Percentiles rank a stretch among this genome's conserved stretches.
phyloP scores from a whole-genome alignment of 2,113 vertebrate genomes.

The Phylloscopus trochilus region DNA sequence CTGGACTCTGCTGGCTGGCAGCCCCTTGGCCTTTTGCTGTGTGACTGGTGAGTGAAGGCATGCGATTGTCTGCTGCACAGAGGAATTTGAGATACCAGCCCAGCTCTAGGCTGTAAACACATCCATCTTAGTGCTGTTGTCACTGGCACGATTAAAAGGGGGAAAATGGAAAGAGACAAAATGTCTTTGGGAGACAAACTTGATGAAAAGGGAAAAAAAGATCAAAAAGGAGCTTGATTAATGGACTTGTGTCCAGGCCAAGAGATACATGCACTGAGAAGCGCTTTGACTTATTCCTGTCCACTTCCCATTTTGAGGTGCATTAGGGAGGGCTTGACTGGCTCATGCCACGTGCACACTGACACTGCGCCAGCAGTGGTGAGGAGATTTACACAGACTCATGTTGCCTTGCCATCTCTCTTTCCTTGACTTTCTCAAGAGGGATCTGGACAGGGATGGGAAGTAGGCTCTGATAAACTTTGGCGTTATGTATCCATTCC shows the following conservation, averaged over 20 bases:
- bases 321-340: background rate
- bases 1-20: background rate
- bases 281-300: background rate
- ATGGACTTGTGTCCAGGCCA: background rate
- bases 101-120: conserved; percentile 7
- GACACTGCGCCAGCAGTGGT: fast-evolving
- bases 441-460: background rate
- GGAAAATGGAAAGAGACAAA: background rate
- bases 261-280: background rate
- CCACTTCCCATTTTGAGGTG: background rate
- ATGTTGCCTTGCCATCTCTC: background rate
- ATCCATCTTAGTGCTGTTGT: conserved; percentile 33
- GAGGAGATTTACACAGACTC: background rate
- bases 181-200: background rate
- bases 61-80: background rate
- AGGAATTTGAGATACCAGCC: conserved; percentile 5
- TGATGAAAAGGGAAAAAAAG: background rate
- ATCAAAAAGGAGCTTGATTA: background rate
- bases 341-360: background rate
- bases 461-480: background rate
- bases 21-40: background rate
- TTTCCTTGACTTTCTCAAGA: background rate
- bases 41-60: conserved; percentile 18
- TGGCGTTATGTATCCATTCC: background rate
- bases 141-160: background rate